Evolutionary conservation across 2,113 vertebrate genomes (phyloP).

Genomic region (Zosterops borbonicus): DNA sequence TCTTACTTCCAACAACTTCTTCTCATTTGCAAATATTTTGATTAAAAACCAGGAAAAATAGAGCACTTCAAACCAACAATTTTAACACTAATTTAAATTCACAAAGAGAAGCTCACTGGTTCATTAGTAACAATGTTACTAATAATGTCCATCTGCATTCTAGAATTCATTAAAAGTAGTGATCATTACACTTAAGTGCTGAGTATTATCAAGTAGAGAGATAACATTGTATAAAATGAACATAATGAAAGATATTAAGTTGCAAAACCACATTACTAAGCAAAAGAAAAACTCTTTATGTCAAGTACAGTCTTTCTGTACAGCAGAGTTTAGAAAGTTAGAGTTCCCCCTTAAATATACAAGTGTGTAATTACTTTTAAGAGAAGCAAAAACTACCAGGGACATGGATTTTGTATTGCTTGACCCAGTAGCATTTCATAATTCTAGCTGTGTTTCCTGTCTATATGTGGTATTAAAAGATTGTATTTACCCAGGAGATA

Average conservation of each 20-base stretch:
- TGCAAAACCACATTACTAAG: background rate
- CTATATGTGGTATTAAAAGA: background rate
- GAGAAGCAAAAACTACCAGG: background rate
- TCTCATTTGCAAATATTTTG: background rate
- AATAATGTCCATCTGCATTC: background rate
- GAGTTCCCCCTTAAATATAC: background rate
- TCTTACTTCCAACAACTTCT: background rate
- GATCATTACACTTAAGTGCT: fast-evolving
- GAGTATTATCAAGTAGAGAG: background rate
- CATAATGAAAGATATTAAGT: background rate
- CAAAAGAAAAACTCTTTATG: background rate
- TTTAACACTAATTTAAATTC: background rate
- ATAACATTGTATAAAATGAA: background rate
- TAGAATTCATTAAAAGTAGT: background rate
- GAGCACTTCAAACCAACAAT: background rate
- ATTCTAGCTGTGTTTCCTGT: background rate
- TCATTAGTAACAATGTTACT: background rate
- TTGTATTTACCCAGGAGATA: background rate
- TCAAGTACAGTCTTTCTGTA: background rate
- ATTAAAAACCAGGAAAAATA: background rate
- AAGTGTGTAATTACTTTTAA: background rate
- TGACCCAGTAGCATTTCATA: background rate
- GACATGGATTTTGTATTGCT: background rate
- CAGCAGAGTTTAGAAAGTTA: background rate
- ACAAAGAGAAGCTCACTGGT: background rate